A percentile compares a stretch with the other conserved stretches of the same genome.
phyloP scores from a whole-genome alignment of 2,797 vertebrate species.

The Sebastes iracundus region DNA sequence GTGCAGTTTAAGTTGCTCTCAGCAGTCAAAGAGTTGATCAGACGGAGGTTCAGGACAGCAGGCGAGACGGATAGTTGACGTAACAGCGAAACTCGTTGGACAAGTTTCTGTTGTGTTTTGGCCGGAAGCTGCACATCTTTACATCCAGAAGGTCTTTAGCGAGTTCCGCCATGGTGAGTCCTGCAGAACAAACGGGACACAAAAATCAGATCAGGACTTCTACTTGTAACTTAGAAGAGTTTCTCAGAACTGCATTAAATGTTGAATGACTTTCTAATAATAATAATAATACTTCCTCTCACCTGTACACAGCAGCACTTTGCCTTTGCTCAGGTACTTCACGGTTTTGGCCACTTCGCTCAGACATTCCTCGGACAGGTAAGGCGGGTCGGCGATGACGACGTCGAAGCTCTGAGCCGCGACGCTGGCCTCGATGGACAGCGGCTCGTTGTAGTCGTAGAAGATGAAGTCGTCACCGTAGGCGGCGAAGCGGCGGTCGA shows the following conservation, averaged over 20 bases:
- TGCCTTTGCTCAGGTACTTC: constrained; percentile 88
- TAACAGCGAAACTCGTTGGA: constrained; percentile 96
- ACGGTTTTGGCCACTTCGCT: constrained; percentile 89
- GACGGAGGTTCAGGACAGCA: constrained; percentile 57
- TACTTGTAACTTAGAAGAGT: too few relatives aligned
- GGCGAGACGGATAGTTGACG: constrained; percentile 88
- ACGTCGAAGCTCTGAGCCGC: constrained; percentile 89
- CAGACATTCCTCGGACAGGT: constrained; percentile 94
- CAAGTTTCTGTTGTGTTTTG: constrained; percentile 88
- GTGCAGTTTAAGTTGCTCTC: neutral
- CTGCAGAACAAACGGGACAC: constrained; percentile 67
- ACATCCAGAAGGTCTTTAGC: constrained; percentile 86
- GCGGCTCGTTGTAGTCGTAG: constrained; percentile 92
- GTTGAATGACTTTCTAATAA: too few relatives aligned
- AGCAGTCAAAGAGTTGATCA: neutral
- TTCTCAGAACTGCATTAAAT: too few relatives aligned
- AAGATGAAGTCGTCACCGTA: constrained; percentile 93
- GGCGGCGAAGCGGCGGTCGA: constrained; percentile 89
- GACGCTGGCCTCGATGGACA: constrained; percentile 80
- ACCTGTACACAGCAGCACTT: constrained; percentile 97
- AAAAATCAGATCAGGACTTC: neutral
- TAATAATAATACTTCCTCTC: constrained; percentile 14
- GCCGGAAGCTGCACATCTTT: constrained; percentile 89
- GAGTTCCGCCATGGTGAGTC: constrained; percentile 89
- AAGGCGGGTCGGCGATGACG: constrained; percentile 93